Evolutionary conservation across 2,888 invertebrate species (phyloP).

Genomic region (Charanyca ferruginea): DNA sequence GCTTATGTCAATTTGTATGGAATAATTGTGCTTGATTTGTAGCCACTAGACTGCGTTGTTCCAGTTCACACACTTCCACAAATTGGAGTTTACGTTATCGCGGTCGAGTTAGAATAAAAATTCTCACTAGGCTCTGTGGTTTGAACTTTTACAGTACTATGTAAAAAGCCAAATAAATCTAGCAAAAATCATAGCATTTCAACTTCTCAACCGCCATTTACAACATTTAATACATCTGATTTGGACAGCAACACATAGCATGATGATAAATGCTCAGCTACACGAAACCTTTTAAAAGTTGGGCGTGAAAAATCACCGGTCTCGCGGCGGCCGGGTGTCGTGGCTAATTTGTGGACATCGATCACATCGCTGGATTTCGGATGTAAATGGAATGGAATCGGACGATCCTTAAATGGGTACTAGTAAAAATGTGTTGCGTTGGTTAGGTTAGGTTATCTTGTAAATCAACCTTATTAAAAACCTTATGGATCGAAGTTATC

Average conservation of each 20-base stretch:
- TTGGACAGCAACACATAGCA: slow-evolving; percentile 61
- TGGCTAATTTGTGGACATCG: slow-evolving; percentile 81
- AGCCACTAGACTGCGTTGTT: too few species aligned
- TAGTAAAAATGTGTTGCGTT: too few species aligned
- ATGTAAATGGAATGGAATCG: slow-evolving; percentile 58
- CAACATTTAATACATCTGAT: slow-evolving; percentile 58
- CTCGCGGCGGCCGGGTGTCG: slow-evolving; percentile 68
- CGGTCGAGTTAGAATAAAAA: too few species aligned
- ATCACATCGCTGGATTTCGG: slow-evolving; percentile 68
- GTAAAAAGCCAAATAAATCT: background rate
- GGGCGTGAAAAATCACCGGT: slow-evolving; percentile 78
- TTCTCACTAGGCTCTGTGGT: too few species aligned
- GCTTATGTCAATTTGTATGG: too few species aligned
- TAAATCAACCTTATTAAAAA: too few species aligned
- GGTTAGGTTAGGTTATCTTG: too few species aligned
- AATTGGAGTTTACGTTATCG: too few species aligned
- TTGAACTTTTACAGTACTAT: too few species aligned
- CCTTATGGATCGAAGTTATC: too few species aligned
- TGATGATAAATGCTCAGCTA: slow-evolving; percentile 68
- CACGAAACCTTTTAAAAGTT: slow-evolving; percentile 80
- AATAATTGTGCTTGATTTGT: too few species aligned
- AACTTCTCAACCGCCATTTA: slow-evolving; percentile 47
- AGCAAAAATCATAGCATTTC: slow-evolving; percentile 8
- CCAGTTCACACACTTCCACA: too few species aligned
- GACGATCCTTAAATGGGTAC: background rate